Conservation (phyloP, 1,140 invertebrate genomes). For the Bombus cullumanus region DNA sequence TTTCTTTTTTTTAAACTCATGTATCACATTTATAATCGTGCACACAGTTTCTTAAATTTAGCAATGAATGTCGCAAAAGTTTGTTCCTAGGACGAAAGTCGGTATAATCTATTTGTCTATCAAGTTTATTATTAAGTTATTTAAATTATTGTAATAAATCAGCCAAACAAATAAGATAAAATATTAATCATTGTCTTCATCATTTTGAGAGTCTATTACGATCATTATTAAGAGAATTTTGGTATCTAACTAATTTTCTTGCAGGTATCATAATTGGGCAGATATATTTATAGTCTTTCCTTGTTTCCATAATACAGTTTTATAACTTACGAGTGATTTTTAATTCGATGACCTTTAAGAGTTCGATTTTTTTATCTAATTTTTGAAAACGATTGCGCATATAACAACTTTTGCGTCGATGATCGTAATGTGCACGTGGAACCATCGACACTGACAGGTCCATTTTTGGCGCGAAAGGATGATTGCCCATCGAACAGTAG, state of each 20-base stretch:
- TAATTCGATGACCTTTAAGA: neutral
- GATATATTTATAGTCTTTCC: neutral
- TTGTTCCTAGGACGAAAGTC: conserved; percentile 7
- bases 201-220: neutral
- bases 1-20: neutral
- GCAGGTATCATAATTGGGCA: neutral
- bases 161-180: conserved; percentile 9
- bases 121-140: conserved; percentile 32
- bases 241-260: neutral
- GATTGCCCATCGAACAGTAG: conserved; percentile 12
- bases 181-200: neutral
- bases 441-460: neutral
- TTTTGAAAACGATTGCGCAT: neutral
- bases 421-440: neutral
- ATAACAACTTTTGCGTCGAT: neutral
- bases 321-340: neutral
- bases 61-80: neutral
- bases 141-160: conserved; percentile 52
- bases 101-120: conserved; percentile 22
- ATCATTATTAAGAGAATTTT: no score
- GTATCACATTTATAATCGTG: neutral
- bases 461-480: conserved; percentile 58
- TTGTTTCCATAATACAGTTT: neutral
- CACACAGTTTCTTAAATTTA: conserved; percentile 12
- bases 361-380: neutral